Evolutionary conservation across 1,140 invertebrate species (phyloP).

Genomic region (Solenopsis invicta): DNA sequence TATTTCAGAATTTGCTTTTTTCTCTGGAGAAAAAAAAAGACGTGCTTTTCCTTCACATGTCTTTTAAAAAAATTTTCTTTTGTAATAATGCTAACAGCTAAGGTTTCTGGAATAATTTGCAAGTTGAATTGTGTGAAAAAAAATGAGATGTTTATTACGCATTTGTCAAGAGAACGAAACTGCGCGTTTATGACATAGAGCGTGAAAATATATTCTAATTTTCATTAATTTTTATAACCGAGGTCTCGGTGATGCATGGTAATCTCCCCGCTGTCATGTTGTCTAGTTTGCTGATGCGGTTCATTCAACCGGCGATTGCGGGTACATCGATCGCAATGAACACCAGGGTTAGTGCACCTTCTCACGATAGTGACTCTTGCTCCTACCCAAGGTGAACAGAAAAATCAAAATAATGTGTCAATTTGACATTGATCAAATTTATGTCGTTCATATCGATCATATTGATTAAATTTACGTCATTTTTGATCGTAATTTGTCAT

Average conservation of each 20-base stretch:
- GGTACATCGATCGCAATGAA: background rate
- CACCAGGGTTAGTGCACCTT: constrained; percentile 25
- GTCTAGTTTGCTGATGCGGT: constrained; percentile 14
- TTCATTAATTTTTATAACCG: background rate
- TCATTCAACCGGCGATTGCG: constrained; percentile 12
- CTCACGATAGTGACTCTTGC: constrained; percentile 8
- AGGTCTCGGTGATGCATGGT: background rate
- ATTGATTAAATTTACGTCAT: no score
- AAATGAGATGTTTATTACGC: background rate
- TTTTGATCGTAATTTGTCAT: no score
- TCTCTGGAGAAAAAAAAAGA: background rate
- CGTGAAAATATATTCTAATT: background rate
- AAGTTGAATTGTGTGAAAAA: background rate
- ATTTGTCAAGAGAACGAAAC: background rate
- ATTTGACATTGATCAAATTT: no score
- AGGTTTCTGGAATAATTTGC: background rate
- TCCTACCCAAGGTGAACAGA: background rate
- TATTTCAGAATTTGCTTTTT: background rate
- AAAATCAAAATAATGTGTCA: no score
- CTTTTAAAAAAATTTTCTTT: background rate
- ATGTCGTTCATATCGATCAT: no score
- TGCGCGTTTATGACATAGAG: background rate
- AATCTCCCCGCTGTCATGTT: background rate
- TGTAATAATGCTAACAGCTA: background rate
- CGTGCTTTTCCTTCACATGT: background rate